Evolutionary conservation across 2,797 vertebrate species (phyloP).

Genomic region (Eidolon dupreanum): DNA sequence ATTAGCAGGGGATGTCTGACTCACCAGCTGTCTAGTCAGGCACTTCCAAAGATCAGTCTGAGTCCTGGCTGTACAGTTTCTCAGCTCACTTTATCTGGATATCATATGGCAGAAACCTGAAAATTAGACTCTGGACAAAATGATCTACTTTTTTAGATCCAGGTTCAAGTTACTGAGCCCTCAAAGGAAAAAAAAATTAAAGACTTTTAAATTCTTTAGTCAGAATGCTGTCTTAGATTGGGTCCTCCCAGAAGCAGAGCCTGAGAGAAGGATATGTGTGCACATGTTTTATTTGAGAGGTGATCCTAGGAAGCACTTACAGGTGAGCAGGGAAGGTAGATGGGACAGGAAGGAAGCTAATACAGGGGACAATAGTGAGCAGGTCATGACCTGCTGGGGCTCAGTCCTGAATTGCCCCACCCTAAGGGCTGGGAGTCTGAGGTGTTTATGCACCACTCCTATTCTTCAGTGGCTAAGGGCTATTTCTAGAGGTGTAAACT

Average conservation of each 20-base stretch:
- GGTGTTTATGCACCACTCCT: background rate
- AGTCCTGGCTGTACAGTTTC: conserved; percentile 8
- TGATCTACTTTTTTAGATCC: background rate
- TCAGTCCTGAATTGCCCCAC: background rate
- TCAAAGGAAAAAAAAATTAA: background rate
- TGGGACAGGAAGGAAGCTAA: background rate
- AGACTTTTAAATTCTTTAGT: background rate
- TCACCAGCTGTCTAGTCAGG: background rate
- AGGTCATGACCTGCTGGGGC: background rate
- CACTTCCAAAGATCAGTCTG: conserved; percentile 58
- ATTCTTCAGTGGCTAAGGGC: background rate
- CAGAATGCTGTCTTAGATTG: background rate
- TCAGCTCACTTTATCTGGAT: background rate
- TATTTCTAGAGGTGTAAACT: background rate
- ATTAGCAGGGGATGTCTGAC: conserved; percentile 52
- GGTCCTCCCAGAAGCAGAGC: background rate
- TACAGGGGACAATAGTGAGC: background rate
- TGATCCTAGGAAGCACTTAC: background rate
- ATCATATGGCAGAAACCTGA: background rate
- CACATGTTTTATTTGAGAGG: background rate
- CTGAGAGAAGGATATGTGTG: background rate
- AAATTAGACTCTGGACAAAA: background rate
- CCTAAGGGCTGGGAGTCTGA: background rate
- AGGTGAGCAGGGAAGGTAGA: background rate
- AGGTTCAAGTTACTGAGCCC: background rate